These are phyloP conservation scores for Bovichtus diacanthus DNA, from an alignment of 2,797 vertebrate species.

Conservation along the genomic window DNA sequence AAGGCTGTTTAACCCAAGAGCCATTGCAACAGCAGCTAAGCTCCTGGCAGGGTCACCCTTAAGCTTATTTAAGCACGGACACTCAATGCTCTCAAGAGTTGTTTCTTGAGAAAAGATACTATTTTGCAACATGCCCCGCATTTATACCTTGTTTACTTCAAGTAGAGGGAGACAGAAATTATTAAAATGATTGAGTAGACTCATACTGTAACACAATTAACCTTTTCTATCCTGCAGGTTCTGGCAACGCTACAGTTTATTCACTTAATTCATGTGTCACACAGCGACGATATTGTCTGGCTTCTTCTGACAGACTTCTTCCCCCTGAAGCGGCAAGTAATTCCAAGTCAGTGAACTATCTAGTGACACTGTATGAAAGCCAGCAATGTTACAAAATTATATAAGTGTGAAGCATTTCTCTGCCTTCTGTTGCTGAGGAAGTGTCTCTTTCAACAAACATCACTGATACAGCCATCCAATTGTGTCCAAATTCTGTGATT, in stretches of 20 bases:
- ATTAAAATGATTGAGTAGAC: background rate
- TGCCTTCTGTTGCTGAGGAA: background rate
- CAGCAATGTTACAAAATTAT: background rate
- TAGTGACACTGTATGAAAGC: background rate
- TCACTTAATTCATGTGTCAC: conserved; percentile 8
- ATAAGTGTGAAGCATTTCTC: background rate
- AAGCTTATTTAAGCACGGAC: conserved; percentile 38
- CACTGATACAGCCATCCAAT: background rate
- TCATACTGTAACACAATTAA: conserved; percentile 1
- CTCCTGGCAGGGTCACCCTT: conserved; percentile 23
- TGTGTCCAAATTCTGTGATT: background rate
- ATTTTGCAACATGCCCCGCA: background rate
- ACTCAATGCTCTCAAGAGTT: conserved; percentile 29
- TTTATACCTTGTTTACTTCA: background rate
- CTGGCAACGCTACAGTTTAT: background rate
- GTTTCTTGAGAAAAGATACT: conserved; percentile 14
- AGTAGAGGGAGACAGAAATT: background rate
- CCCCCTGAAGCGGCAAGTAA: background rate
- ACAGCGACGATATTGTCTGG: background rate
- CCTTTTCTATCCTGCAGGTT: background rate
- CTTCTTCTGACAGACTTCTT: background rate
- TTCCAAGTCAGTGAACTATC: background rate
- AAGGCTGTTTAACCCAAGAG: conserved; percentile 30
- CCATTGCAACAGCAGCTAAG: conserved; percentile 25
- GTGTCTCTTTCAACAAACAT: background rate